Base-by-base conservation (phyloP, 2,113 vertebrate species). In the Pomatorhinus ruficollis region DNA sequence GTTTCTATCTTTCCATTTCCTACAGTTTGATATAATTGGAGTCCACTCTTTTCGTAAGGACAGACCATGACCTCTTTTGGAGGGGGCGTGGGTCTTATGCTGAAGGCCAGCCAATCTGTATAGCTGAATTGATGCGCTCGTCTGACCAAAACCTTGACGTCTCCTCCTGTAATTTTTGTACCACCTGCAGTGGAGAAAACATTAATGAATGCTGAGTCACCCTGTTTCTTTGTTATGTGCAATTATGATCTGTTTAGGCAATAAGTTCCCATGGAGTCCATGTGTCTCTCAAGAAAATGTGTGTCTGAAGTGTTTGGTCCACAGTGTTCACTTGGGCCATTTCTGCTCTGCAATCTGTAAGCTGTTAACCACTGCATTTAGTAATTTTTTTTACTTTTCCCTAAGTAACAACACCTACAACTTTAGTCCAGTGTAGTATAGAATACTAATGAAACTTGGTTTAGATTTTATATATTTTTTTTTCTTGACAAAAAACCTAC, bases 331-430 rank as follows among this genome's bases (percentile, higher is more conserved):
- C 8, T 15, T 47, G 27, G 40, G 27, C 24, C 11, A 1, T 65
- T 81, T 91, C 63, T 87, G 16, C 30, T 40, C 28, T 74, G 23
- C 50, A 44, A 1, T 35, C 15, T 63, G 15, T 37, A 47, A 86
- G 23, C 28, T 42, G 6, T 44, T 78, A 44, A 59, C 47, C 7
- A 6, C 24, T 35, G 10, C 10, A 37, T 52, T 76, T 61, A 40
- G 12, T 30, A 4, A 11, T 45, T 66, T 86, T 15, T 72, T 81
- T 22, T 57, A 25, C 30, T 83, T 57, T 87, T 49, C 15, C 10
- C 2, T 42, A 30, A 8, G 14, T 68, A 35, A 31, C 0, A 0
- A 35, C 8, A 17, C 12, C 7, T 66, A 12, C 11, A 60, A 13
- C 45, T 83, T 79, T 60, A 75, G 44, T 47, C 33, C 9, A 30